These are phyloP conservation scores for Burhinus oedicnemus DNA, from an alignment of 2,113 vertebrate genomes.

Conservation along the genomic window DNA sequence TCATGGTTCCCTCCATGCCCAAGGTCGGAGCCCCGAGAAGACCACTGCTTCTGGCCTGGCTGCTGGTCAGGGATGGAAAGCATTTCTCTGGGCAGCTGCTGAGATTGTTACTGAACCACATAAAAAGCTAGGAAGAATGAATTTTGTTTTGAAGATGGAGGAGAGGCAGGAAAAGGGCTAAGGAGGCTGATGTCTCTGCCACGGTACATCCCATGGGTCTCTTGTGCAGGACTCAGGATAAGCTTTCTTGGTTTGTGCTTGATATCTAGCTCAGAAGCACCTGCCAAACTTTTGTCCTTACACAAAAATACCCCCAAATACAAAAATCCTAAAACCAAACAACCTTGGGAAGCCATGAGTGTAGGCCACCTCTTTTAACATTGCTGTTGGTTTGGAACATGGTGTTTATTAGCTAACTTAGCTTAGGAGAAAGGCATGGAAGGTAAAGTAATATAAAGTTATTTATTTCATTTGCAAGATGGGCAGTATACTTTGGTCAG, in stretches of 20 bases:
- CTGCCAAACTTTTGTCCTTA: background rate
- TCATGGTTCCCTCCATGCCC: fast-evolving
- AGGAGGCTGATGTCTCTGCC: background rate
- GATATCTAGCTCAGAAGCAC: background rate
- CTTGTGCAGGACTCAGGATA: background rate
- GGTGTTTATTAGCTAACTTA: background rate
- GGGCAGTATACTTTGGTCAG: fast-evolving
- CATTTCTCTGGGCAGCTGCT: background rate
- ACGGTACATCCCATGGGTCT: fast-evolving
- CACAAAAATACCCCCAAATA: fast-evolving
- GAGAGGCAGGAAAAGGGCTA: background rate
- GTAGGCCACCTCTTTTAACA: background rate
- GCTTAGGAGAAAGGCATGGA: background rate
- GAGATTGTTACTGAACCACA: background rate
- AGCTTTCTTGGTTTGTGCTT: background rate
- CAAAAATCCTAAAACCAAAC: background rate
- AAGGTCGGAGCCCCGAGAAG: background rate
- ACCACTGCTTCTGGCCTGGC: background rate
- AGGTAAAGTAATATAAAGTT: background rate
- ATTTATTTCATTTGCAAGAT: background rate
- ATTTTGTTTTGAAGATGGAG: background rate
- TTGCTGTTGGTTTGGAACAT: fast-evolving
- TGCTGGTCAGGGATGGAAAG: background rate
- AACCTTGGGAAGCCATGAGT: background rate
- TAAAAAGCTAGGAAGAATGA: background rate